These are phyloP conservation scores for Clusia tigrina DNA, from an alignment of 2,888 invertebrate genomes.

Conservation along the genomic window DNA sequence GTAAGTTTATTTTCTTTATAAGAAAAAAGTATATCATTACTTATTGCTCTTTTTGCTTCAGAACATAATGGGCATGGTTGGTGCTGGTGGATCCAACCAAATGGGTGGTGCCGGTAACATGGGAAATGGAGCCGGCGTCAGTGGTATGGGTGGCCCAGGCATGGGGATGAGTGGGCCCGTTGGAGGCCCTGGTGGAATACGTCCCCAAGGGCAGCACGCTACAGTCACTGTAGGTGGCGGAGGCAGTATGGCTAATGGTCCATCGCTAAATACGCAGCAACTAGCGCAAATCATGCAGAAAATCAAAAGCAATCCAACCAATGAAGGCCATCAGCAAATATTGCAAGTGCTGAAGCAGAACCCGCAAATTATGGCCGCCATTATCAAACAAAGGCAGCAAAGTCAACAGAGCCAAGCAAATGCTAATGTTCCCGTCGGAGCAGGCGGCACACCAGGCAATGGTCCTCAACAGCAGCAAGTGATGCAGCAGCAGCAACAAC, in stretches of 20 bases:
- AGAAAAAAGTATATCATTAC: background rate
- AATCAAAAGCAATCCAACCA: slow-evolving; percentile 86
- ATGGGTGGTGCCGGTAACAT: slow-evolving; percentile 50
- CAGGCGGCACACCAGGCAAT: slow-evolving; percentile 46
- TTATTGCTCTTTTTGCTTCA: slow-evolving; percentile 36
- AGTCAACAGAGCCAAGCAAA: slow-evolving; percentile 57
- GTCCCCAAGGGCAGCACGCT: slow-evolving; percentile 65
- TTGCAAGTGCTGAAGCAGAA: slow-evolving; percentile 90
- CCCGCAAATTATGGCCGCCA: slow-evolving; percentile 94
- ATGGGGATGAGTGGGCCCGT: slow-evolving; percentile 45
- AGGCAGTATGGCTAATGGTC: slow-evolving; percentile 51
- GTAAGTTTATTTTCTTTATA: slow-evolving; percentile 37
- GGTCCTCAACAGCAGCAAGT: slow-evolving; percentile 54
- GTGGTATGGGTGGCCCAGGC: slow-evolving; percentile 47
- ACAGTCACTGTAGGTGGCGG: slow-evolving; percentile 47
- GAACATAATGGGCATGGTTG: slow-evolving; percentile 62
- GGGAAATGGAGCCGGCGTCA: slow-evolving; percentile 42
- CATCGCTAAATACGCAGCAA: slow-evolving; percentile 68
- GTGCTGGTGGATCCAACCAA: slow-evolving; percentile 54
- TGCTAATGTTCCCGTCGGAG: slow-evolving; percentile 42
- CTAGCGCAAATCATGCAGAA: slow-evolving; percentile 89
- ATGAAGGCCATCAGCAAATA: slow-evolving; percentile 90
- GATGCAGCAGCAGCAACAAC: slow-evolving; percentile 66
- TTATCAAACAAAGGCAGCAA: slow-evolving; percentile 85
- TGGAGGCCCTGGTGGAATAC: slow-evolving; percentile 46